phyloP scores from a whole-genome alignment of 2,113 vertebrate species.

The Mesocricetus auratus region DNA sequence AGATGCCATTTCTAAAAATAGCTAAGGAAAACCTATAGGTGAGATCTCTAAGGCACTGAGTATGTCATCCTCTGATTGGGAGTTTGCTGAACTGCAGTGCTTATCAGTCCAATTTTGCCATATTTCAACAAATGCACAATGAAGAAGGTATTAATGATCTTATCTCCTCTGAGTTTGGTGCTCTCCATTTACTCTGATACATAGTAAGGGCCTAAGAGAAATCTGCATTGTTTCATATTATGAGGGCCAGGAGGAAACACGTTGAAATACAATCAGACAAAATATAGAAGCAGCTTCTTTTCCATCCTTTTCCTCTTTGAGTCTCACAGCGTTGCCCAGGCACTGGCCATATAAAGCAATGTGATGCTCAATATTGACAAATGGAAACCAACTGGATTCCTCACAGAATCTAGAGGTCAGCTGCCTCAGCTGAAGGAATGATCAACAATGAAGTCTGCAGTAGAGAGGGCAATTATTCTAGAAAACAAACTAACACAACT shows the following conservation, averaged over 20 bases:
- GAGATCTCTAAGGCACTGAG: neutral
- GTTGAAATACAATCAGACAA: neutral
- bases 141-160: neutral
- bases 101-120: neutral
- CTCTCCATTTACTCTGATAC: neutral
- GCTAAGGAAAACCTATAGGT: neutral
- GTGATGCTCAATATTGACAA: neutral
- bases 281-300: neutral
- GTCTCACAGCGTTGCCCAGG: neutral
- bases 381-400: neutral
- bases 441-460: neutral
- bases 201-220: neutral
- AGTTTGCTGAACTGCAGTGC: neutral
- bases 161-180: neutral
- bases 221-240: neutral
- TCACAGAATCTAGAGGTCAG: neutral
- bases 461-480: neutral
- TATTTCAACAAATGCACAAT: neutral
- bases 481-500: neutral
- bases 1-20: neutral
- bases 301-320: neutral
- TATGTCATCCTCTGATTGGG: neutral
- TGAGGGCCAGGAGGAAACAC: neutral
- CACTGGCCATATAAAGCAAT: neutral
- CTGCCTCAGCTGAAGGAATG: neutral